phyloP scores from a whole-genome alignment of 2,888 invertebrate genomes.

The Acanthosepion pharaonis region DNA sequence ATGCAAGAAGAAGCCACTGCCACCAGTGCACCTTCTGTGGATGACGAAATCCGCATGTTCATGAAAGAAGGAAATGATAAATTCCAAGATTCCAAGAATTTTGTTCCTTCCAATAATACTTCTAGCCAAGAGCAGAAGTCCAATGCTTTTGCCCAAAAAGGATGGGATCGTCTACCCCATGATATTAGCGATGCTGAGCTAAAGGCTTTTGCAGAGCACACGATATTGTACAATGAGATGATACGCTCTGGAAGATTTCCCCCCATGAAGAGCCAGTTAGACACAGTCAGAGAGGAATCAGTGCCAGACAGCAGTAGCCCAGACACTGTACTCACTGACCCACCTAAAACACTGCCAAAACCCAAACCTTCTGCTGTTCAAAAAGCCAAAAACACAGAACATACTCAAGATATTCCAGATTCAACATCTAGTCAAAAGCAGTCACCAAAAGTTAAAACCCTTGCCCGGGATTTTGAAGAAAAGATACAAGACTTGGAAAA shows the following conservation, averaged over 20 bases:
- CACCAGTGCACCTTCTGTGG: neutral
- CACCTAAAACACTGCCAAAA: neutral
- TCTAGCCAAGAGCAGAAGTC: neutral
- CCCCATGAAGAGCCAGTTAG: neutral
- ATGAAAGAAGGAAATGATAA: neutral
- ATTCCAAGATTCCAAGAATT: neutral
- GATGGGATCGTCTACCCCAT: slow-evolving; percentile 34
- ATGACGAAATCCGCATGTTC: neutral
- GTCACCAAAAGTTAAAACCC: neutral
- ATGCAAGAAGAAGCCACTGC: no score
- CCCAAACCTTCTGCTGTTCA: neutral
- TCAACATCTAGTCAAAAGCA: neutral
- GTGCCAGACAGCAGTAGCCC: neutral
- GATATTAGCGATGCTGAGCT: slow-evolving; percentile 12
- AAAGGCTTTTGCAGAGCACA: neutral
- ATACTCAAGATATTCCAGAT: neutral
- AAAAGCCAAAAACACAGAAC: neutral
- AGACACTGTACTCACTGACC: neutral
- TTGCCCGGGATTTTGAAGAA: neutral
- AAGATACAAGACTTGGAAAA: neutral
- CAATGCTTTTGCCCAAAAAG: slow-evolving; percentile 15
- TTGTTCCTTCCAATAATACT: neutral
- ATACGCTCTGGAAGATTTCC: neutral
- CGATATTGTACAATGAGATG: neutral
- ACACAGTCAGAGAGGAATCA: slow-evolving; percentile 23